Base-by-base conservation (phyloP, 2,797 vertebrate genomes). In the Sebastiscus tertius region DNA sequence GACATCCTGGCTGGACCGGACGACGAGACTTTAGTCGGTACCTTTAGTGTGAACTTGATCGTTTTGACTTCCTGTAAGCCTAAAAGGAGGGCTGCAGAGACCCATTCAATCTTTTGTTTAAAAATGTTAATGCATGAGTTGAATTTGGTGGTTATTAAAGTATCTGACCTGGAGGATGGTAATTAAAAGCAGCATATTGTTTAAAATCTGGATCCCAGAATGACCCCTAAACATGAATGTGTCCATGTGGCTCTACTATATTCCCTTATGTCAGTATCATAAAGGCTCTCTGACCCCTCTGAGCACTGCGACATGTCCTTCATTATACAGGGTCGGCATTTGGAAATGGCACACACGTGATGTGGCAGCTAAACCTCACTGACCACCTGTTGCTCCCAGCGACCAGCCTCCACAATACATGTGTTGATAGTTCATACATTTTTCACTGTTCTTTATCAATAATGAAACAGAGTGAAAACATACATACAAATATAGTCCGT, bases 311-410 rank as follows among this genome's bases (percentile, higher is more conserved):
- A 60, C 73, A 31, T 61, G 80, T 81, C 72, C 84, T 82, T 86
- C 77, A 88, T 90, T 90, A 85, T 82, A 80, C 78, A 31, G 72
- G 75, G 39, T 84, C 82, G 80, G 66, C 91, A 86, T 93, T 90
- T 91, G 58, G 72, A 92, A 94, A 92, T 88, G 91, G 82, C 89
- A 88, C 68, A 70, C 84, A 87, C 77, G 77, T 90, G 87, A 90
- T 39, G 77, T 66, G 73, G 77, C 77, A 29, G 68, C 88, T 92
- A 73, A 92, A 87, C 66, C 81, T 82, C 66, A 29, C 54, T 12
- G 81, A 82, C 92, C 93, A 90, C 92, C 93, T 88, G 93, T 88
- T 87, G 90, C 82, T 91, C 14, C 3, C 71, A 31, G 55, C 72
- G 87, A 85, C 82, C 76, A 61, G 79, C 71, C 68, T 70, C 63